Base-by-base conservation (phyloP, 2,888 invertebrate species). In the Shargacucullia verbasci region DNA sequence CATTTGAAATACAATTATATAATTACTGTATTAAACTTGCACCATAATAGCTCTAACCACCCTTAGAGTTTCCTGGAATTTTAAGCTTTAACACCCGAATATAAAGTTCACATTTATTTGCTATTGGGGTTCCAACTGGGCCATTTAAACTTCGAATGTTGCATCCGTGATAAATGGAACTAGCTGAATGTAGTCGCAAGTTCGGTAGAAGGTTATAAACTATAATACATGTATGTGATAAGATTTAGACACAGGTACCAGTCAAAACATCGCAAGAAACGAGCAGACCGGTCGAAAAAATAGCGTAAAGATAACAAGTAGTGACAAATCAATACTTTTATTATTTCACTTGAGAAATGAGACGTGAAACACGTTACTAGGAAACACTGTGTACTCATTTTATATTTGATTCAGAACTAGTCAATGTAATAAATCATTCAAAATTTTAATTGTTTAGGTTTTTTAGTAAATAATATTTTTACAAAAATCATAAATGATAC, bases 321-420 rank as follows among this genome's bases (percentile, higher is more conserved):
- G 12, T 9, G 9, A 31, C 31, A 39, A 69, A 71, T 60, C 57
- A 48, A 70, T 70, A 71, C 37, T 45, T 15, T 35, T 14, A 35
- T 25, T 40, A 52, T 66, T 60, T 47, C 39, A 29, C 9, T 20
- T 25, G 20, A 7, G 15, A 37, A 57, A 49, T 37, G 11, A 53
- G 25, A 38, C 37, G 13, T 58, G 14, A 59, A 54, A 33, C 31
- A 37, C 14, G 38, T 45, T 13, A 45, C 1, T 31, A n/a, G 37
- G 8, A 35, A 49, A 50, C 20, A 29, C 46, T 7, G 7, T 27
- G 9, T 29, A 52, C 7, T 8, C 1, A 12, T 13, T 50, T 34
- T 20, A 12, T 0, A 31, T 52, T 15, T 15, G n/a, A n/a, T 7
- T 38, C 29, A 12, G 8, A n/a, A n/a, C 1, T 11, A 37, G 15